Evolutionary conservation across 2,113 vertebrate species (phyloP), one percentile per base, ranked within the genome.

Genomic region (Sitta europaea): DNA sequence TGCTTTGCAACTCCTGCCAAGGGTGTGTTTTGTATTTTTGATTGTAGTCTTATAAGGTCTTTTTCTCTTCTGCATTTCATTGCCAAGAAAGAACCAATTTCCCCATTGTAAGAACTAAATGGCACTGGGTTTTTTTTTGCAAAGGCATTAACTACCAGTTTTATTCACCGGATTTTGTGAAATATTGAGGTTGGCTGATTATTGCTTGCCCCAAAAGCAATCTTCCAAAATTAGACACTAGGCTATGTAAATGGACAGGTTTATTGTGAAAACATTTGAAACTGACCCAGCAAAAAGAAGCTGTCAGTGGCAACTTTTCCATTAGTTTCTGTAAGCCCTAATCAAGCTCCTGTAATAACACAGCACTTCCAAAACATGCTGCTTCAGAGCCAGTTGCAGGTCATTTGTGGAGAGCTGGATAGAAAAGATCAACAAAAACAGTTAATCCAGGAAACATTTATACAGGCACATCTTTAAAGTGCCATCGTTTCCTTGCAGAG

Each of bases 21-120:
- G 67, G 59, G 36, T 76, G 33, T 70, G n/a, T 67, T 93, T 92
- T 94, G 75, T 94, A 28, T 85, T 95, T 97, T 93, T 96, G 63
- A 91, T 95, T 93, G 80, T 68, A 92, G 63, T 33, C 59, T 92
- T 88, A 29, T 54, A 76, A 78, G 70, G 66, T 90, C 71, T 71
- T 76, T 92, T 88, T 88, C 70, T 81, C 20, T 58, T 40, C 21
- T 59, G 31, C 51, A 72, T 89, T 85, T 88, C 58, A 12, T 58
- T 74, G 55, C 45, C 33, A 72, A 72, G 59, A 88, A 96, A 87
- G 73, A 92, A 68, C 70, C 54, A 33, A 50, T 96, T 91, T 93
- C 74, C 62, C 79, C 14, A 63, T 71, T 66, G 65, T 93, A 65
- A 74, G 71, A 88, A 48, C 35, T 87, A 55, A 84, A 80, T 83